phyloP scores from a whole-genome alignment of 2,888 invertebrate genomes.

The Nebria salina region DNA sequence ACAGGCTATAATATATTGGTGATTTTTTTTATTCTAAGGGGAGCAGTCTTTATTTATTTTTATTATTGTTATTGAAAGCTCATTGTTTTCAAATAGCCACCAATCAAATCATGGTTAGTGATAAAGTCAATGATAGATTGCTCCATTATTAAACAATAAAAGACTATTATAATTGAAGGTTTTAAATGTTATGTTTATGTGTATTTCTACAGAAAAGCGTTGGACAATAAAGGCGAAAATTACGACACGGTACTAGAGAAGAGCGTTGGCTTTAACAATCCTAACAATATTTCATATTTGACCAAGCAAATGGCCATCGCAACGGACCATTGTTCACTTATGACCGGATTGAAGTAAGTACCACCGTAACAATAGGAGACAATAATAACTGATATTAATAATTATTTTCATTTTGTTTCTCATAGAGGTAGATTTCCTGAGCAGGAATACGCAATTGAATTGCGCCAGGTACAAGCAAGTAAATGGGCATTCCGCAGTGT shows the following conservation, averaged over 20 bases:
- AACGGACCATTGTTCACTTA: conserved; percentile 75
- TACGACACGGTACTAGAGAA: conserved; percentile 85
- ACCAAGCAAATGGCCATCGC: conserved; percentile 79
- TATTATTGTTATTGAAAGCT: not conserved
- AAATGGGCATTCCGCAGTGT: conserved; percentile 93
- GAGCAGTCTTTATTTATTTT: conserved; percentile 43
- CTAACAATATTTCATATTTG: conserved; percentile 86
- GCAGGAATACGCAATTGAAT: conserved; percentile 82
- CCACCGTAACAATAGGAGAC: conserved; percentile 2
- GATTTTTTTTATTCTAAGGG: conserved; percentile 32
- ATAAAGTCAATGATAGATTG: conserved; percentile 18
- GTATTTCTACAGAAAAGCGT: conserved; percentile 72
- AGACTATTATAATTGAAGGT: not conserved
- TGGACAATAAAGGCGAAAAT: conserved; percentile 81
- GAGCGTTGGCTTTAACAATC: conserved; percentile 89
- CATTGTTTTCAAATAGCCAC: not conserved
- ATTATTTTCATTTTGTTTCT: conserved; percentile 42
- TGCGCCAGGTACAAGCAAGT: conserved; percentile 90
- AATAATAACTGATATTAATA: conserved; percentile 27
- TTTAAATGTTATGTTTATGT: conserved; percentile 52
- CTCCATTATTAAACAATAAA: conserved; percentile 21
- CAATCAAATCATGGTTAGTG: conserved; percentile 1
- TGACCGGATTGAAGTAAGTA: conserved; percentile 74
- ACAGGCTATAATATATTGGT: conserved; percentile 35
- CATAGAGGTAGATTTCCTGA: conserved; percentile 79